Conservation (phyloP, 2,113 vertebrate species). For the Scophthalmus maximus region DNA sequence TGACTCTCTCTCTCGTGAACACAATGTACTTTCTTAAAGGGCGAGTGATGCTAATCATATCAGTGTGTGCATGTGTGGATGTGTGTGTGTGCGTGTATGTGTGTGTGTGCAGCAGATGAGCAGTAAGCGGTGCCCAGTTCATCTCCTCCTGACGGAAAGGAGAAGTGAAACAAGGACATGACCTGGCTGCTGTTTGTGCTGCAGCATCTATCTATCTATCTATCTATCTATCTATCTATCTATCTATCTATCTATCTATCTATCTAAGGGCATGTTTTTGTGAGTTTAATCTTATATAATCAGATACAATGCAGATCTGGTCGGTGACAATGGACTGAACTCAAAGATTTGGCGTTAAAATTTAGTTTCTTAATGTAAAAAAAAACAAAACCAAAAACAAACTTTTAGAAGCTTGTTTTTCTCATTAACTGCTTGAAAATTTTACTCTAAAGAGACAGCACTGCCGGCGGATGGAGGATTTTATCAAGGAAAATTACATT, state of each 20-base stretch:
- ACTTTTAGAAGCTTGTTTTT: neutral
- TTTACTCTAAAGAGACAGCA: neutral
- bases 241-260: conserved; percentile 8
- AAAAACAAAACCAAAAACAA: neutral
- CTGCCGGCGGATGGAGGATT: neutral
- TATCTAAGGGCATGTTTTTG: no score
- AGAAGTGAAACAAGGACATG: neutral
- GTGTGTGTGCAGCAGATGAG: neutral
- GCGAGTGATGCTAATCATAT: conserved; percentile 37
- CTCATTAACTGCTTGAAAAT: neutral
- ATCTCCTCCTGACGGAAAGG: no score
- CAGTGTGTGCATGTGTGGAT: no score
- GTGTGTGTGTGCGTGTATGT: no score
- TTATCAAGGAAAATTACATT: neutral
- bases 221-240: neutral
- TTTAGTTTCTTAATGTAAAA: no score
- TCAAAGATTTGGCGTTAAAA: no score
- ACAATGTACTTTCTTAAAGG: conserved; percentile 61
- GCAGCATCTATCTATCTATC: neutral
- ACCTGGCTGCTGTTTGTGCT: no score
- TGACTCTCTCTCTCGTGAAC: conserved; percentile 13
- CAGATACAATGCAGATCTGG: no score
- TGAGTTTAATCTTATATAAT: no score
- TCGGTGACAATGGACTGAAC: no score
- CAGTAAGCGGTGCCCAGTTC: neutral